Base-by-base conservation (phyloP, 1,140 invertebrate genomes). In the Pinna nobilis region DNA sequence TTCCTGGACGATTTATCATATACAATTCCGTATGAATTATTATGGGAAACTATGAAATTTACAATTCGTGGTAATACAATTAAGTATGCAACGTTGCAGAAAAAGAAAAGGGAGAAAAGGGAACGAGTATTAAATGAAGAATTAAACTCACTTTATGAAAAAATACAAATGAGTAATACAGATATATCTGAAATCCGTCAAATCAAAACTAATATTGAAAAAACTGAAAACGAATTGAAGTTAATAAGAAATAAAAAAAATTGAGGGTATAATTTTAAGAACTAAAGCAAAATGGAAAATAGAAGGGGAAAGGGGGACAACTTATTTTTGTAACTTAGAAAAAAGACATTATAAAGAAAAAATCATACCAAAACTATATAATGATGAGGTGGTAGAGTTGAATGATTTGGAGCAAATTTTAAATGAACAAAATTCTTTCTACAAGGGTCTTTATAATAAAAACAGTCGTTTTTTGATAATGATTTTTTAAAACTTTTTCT, bases 271-370 rank as follows among this genome's bases (percentile, higher is more conserved):
- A n/a, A n/a, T n/a, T n/a, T n/a, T n/a, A n/a, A 44, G 39, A 9
- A n/a, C 39, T n/a, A 44, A 44, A 44, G 39, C 39, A 44, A 44
- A 44, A 44, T 44, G 39, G 39, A 44, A 44, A 44, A n/a, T 44
- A 44, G 39, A 44, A 44, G 39, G 39, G 9, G 39, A 44, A n/a
- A 44, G n/a, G n/a, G n/a, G 39, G 9, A 44, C 39, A 44, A 44
- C n/a, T 9, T 44, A n/a, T n/a, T n/a, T n/a, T n/a, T n/a, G n/a
- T n/a, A n/a, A n/a, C n/a, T n/a, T n/a, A n/a, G n/a, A n/a, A n/a
- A n/a, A n/a, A n/a, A n/a, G n/a, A n/a, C n/a, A n/a, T n/a, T n/a
- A n/a, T n/a, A n/a, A n/a, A n/a, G n/a, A 44, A 44, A 44, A 44
- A 44, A 9, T 44, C 9, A 44, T 44, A 44, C 39, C 39, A 11